Percentiles rank a stretch among this genome's conserved stretches.
phyloP scores from a whole-genome alignment of 2,797 vertebrate species.

The Enoplosus armatus region DNA sequence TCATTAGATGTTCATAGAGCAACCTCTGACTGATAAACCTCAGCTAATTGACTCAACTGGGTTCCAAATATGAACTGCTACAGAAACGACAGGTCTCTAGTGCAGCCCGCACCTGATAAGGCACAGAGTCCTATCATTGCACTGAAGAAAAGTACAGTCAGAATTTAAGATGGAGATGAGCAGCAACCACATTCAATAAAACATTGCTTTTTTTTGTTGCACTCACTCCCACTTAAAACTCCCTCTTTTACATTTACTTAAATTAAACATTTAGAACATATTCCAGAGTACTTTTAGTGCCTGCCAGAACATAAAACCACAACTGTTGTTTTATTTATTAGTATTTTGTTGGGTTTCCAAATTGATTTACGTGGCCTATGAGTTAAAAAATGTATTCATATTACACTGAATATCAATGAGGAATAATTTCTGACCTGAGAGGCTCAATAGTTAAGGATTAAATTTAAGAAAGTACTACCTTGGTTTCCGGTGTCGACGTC shows the following conservation, averaged over 20 bases:
- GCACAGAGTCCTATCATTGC: background rate
- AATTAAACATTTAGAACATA: background rate
- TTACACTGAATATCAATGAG: background rate
- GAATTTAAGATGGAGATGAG: background rate
- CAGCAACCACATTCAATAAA: background rate
- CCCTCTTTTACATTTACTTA: background rate
- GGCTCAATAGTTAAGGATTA: background rate
- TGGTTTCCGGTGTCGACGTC: too few species aligned
- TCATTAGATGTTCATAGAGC: slow-evolving; percentile 27
- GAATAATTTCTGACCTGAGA: too few species aligned
- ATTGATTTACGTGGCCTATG: background rate
- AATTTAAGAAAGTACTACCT: too few species aligned
- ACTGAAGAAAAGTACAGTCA: too few species aligned
- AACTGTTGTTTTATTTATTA: background rate
- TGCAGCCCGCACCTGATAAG: background rate
- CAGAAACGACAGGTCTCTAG: background rate
- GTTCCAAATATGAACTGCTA: background rate
- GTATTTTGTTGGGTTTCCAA: too few species aligned
- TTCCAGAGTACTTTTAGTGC: background rate
- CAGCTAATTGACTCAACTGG: slow-evolving; percentile 16
- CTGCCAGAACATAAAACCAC: background rate
- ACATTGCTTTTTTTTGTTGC: background rate
- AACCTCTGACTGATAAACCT: slow-evolving; percentile 30
- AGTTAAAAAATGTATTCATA: background rate
- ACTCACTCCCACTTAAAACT: background rate